Evolutionary conservation across 2,888 invertebrate genomes (phyloP), one percentile per base, ranked within the genome.

Genomic region (Tanaodytes sp.): DNA sequence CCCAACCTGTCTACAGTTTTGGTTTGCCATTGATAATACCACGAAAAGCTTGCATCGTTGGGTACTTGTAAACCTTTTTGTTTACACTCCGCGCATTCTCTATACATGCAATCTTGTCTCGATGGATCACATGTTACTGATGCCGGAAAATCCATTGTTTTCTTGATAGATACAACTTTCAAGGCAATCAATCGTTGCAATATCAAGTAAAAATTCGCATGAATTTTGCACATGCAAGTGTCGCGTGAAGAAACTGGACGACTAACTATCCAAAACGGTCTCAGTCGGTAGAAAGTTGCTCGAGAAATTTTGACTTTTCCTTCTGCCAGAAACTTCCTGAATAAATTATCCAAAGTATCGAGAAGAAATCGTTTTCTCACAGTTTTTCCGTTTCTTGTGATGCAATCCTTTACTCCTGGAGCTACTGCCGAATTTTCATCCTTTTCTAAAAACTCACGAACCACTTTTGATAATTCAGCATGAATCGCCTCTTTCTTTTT

Each of bases 211-310:
- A 70, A 63, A 46, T 64, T 70, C 6, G 57, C 42, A 31, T 65
- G 65, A 27, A 20, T 20, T n/a, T 43, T 45, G 16, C 30, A 40
- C 18, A 40, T 18, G 30, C 51, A 61, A 8, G 63, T 71, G 45
- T 71, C 71, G 0, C 71, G 43, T 3, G 51, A 43, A n/a, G 65
- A 54, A 14, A 71, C 8, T 19, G 45, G 48, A 39, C 62, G 61
- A 37, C 51, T 20, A 11, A 59, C 30, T 42, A 66, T 63, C 66
- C 63, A 71, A 23, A 71, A 71, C 3, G 63, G 63, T 23, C 55
- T 58, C 0, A 67, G 31, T 0, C 52, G 49, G 42, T 67, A 71
- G 33, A 71, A 67, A 9, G 58, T 59, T 42, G 66, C 15, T 14
- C 51, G 49, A 12, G 71, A 64, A 20, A 67, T 40, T 51, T 63